These are phyloP conservation scores for Cossypha caffra DNA, from an alignment of 2,797 vertebrate species.

Conservation along the genomic window DNA sequence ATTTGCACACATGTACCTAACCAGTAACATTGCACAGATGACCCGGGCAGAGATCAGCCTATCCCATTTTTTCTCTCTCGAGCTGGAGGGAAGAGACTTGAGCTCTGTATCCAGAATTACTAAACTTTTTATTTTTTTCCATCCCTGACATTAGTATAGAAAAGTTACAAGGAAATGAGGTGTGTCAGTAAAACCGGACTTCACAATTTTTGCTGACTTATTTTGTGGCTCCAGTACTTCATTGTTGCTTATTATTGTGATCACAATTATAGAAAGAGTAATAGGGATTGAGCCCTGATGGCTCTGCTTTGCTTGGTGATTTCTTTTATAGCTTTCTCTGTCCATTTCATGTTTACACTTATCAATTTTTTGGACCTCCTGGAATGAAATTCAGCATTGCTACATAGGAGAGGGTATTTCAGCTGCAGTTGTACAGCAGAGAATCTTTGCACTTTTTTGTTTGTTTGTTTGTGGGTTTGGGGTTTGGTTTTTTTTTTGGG, in stretches of 20 bases:
- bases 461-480: no score
- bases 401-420: not conserved
- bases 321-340: not conserved
- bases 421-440: not conserved
- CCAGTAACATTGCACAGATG: not conserved
- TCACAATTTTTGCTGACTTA: not conserved
- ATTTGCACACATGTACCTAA: not conserved
- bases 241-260: not conserved
- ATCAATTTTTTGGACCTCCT: not conserved
- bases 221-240: not conserved
- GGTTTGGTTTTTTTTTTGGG: no score
- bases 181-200: not conserved
- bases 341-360: not conserved
- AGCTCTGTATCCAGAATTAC: not conserved
- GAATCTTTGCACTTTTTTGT: not conserved
- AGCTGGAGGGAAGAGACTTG: not conserved
- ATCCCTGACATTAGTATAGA: not conserved
- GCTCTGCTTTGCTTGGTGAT: not conserved
- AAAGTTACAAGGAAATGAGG: not conserved
- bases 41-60: not conserved
- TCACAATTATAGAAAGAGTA: not conserved
- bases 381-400: not conserved
- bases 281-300: not conserved
- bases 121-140: not conserved
- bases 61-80: not conserved